Evolutionary conservation across 1,140 invertebrate genomes (phyloP), one percentile per base, ranked within the genome.

Genomic region (Tetragnatha versicolor): DNA sequence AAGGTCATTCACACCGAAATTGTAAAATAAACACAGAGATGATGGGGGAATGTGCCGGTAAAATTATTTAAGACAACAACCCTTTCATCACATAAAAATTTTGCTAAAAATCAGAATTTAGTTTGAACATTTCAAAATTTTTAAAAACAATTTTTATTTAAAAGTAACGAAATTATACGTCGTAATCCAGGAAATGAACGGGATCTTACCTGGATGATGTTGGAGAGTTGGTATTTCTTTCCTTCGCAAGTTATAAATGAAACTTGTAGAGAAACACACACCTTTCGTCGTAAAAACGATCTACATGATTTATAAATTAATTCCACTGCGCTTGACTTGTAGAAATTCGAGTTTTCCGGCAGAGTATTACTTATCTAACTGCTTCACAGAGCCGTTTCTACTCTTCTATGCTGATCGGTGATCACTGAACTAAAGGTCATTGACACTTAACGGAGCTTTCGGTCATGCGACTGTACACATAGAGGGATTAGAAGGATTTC

Each of bases 361-460:
- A 29, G 20, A 77, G 60, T 65, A 77, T n/a, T 77, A 49, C 47
- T 25, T 39, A 77, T 53, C 60, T 42, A 55, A 66, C 73, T 65
- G 73, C 39, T 39, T 66, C 60, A 12, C 35, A 60, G 20, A 77
- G 39, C 60, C 20, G 73, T 66, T 65, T 35, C 55, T 66, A 77
- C 73, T 77, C 60, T 66, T 53, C 61, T 77, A 66, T 77, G 73
- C 73, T 66, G 73, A 65, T 75, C 72, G 49, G 55, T 75, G 55
- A 75, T 77, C 73, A 77, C 70, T 77, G 73, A 77, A 66, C 73
- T 65, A 77, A 77, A 77, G 73, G 73, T 77, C 73, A 77, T 77
- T 77, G 73, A 77, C 73, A 77, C 73, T 61, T 77, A 77, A 77
- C 73, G 73, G 73, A 77, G 73, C 73, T 77, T 63, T 65, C 73